Base-by-base conservation (phyloP, 2,888 invertebrate genomes). In the Trichopoda pennipes region DNA sequence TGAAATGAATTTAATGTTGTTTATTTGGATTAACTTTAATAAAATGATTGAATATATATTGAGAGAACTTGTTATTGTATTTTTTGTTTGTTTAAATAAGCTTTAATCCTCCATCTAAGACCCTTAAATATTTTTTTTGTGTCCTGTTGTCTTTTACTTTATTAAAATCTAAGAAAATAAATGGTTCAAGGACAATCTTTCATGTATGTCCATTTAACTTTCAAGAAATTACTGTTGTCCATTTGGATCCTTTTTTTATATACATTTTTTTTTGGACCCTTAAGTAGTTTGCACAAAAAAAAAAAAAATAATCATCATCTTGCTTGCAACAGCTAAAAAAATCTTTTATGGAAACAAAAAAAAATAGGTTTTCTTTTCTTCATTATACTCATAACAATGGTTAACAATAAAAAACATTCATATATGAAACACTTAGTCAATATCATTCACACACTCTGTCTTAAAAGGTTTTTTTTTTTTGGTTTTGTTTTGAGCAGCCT, bases 361-460 rank as follows among this genome's bases (percentile, higher is more conserved):
- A 12, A 38, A n/a, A n/a, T n/a, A n/a, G n/a, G n/a, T 12, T 38
- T 19, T 3, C 32, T 32, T 28, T 44, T 47, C 9, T 76, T 17
- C 19, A 21, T 19, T 32, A 32, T 61, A 32, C 38, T 56, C 2
- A 47, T 35, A 44, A 44, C 51, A 75, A 69, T 66, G 32, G 19
- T 56, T 60, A 32, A 35, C 23, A 47, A 70, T 38, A 49, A 75
- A 70, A 66, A 55, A 60, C 69, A 66, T 75, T 78, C 42, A 66
- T 32, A 56, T 49, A 58, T 35, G 14, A 55, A 76, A 61, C 38
- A 47, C 17, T 51, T 32, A 51, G 28, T 44, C 63, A 51, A 35
- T 38, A 53, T 72, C 32, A 72, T 28, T 42, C 73, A 61, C 32
- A 38, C 28, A 32, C 49, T 58, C 53, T 17, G 14, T 63, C 47